Percentiles rank a stretch among this genome's conserved stretches.
Evolutionary conservation across 1,140 invertebrate genomes (phyloP).

Genomic region (Papilio aristodemus): DNA sequence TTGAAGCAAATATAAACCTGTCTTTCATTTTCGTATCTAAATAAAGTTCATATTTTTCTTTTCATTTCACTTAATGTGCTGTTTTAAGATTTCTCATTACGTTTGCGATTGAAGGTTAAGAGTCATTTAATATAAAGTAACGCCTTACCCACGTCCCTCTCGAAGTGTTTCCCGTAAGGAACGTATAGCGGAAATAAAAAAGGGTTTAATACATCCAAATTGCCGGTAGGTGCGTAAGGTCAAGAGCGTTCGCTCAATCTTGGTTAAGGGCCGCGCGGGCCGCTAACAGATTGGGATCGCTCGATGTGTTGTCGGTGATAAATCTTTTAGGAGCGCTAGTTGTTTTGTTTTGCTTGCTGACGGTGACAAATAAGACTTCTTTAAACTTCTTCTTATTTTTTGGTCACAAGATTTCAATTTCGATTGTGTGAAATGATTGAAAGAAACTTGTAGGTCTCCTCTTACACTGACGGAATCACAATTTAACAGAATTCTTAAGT

Average conservation of each 20-base stretch:
- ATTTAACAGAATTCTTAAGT: too few relatives aligned
- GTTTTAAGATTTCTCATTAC: not conserved
- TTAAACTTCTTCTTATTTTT: not conserved
- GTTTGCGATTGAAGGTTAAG: not conserved
- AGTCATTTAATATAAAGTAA: slow-evolving; percentile 7
- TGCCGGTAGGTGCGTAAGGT: slow-evolving; percentile 40
- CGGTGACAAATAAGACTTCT: slow-evolving; percentile 3
- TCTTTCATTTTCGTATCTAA: too few relatives aligned
- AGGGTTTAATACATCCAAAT: slow-evolving; percentile 40
- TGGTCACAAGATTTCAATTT: not conserved
- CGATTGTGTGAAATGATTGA: not conserved
- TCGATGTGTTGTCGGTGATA: slow-evolving; percentile 51
- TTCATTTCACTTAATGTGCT: not conserved
- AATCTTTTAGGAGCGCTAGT: slow-evolving; percentile 39
- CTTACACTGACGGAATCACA: too few relatives aligned
- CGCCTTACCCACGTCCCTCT: not conserved
- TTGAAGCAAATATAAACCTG: too few relatives aligned
- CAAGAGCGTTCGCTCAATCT: slow-evolving; percentile 48
- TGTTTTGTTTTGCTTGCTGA: slow-evolving; percentile 13
- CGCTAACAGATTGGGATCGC: slow-evolving; percentile 55
- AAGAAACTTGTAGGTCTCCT: too few relatives aligned
- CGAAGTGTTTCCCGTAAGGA: slow-evolving; percentile 3
- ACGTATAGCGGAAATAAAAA: slow-evolving; percentile 27
- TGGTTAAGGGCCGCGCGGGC: slow-evolving; percentile 30
- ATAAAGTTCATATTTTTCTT: not conserved